Evolutionary conservation across 2,797 vertebrate species (phyloP).

Genomic region (Acropternis orthonyx): DNA sequence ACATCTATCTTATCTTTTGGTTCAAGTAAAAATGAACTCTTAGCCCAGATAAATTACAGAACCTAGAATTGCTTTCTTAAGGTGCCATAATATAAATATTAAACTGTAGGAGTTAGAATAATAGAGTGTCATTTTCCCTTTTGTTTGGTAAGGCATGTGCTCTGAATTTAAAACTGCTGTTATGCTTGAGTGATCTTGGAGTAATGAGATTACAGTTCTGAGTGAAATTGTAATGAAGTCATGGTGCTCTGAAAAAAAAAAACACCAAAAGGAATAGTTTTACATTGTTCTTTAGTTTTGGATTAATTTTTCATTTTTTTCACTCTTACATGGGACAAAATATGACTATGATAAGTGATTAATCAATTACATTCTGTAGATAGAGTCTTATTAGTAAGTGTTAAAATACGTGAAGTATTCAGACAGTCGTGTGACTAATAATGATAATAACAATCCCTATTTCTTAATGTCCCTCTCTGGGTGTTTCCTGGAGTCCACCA

Average conservation of each 20-base stretch:
- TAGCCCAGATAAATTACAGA: background rate
- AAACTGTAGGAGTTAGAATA: background rate
- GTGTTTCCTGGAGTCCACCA: background rate
- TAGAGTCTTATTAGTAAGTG: background rate
- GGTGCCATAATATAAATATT: background rate
- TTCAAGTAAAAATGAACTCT: background rate
- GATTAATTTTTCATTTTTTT: background rate
- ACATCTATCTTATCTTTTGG: background rate
- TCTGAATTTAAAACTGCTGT: background rate
- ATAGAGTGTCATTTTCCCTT: background rate
- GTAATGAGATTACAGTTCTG: background rate
- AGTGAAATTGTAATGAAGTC: background rate
- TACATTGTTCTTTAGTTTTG: background rate
- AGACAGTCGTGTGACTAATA: rapidly evolving
- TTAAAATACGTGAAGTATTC: background rate
- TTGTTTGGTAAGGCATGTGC: background rate
- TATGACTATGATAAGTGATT: background rate
- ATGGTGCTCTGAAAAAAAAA: background rate
- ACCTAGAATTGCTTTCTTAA: background rate
- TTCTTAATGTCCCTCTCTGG: background rate
- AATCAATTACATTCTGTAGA: background rate
- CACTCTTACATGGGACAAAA: background rate
- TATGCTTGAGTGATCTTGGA: background rate
- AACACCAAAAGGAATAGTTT: background rate
- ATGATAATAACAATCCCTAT: background rate